Conservation (phyloP, 64 coral and sea anemone species). For the Orbicella faveolata region DNA sequence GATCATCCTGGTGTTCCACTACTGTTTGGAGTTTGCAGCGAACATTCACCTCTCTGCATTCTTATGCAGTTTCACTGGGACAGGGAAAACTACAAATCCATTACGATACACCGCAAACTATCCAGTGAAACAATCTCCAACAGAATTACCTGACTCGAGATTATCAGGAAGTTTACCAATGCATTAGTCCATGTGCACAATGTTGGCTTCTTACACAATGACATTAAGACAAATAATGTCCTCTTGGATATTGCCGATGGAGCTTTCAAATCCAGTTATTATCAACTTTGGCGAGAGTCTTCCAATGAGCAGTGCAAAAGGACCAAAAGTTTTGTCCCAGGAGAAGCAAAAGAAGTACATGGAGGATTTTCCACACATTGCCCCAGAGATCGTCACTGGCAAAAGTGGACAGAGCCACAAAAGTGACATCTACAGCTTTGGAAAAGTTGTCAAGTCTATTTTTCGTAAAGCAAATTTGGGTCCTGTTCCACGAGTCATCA, state of each 20-base stretch:
- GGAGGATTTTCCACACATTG: slow-evolving; percentile 20
- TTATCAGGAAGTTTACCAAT: slow-evolving; percentile 11
- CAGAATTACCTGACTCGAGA: neutral
- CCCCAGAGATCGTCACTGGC: slow-evolving; percentile 21
- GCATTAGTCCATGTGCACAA: neutral
- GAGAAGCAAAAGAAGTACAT: neutral
- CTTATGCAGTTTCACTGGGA: slow-evolving; percentile 58
- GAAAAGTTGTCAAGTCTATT: neutral
- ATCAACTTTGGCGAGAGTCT: slow-evolving; percentile 45
- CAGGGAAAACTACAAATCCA: neutral
- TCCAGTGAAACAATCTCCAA: neutral
- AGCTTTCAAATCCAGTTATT: neutral
- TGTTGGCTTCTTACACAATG: slow-evolving; percentile 10
- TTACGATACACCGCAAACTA: slow-evolving; percentile 8
- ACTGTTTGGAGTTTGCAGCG: slow-evolving; percentile 55
- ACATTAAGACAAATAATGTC: slow-evolving; percentile 10
- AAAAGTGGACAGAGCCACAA: neutral
- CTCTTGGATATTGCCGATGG: neutral
- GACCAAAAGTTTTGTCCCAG: slow-evolving; percentile 1
- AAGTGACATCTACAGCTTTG: slow-evolving; percentile 33
- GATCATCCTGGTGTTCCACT: slow-evolving; percentile 26
- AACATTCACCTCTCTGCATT: slow-evolving; percentile 1
- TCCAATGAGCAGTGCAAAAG: neutral
- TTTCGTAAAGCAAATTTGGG: neutral
- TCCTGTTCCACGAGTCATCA: neutral